Base-by-base conservation (phyloP, 92 coral and sea anemone species). In the Epizoanthus fatuus region DNA sequence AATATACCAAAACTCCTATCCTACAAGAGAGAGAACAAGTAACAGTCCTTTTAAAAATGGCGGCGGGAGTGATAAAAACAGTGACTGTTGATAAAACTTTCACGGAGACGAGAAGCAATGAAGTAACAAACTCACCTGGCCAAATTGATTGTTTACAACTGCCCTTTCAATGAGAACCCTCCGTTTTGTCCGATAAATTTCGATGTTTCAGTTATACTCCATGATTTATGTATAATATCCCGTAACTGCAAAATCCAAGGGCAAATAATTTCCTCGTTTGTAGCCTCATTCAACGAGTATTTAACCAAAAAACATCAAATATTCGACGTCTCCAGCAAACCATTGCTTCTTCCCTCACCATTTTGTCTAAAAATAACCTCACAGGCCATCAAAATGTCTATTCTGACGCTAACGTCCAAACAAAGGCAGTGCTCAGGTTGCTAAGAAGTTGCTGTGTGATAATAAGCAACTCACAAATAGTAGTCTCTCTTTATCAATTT, bases 391-490 rank as follows among this genome's bases (percentile, higher is more conserved):
- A 2, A 55, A 19, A 19, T 22, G 68, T 63, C 68, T 25, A 63
- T 63, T 63, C 68, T 63, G 68, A 63, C 68, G 40, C 68, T 20
- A 6, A 0, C 4, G 25, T 22, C 14, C 37, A 7, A 63, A 63
- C 40, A 63, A 63, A 16, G 68, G 68, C 68, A 10, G 16, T 13
- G 68, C 37, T 29, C 5, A 8, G 68, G 68, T 63, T 63, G 68
- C 68, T 63, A 63, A 25, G 40, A 63, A 0, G 69, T 63, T 63
- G 69, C 69, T 63, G n/a, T n/a, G n/a, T n/a, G n/a, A n/a, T n/a
- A n/a, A n/a, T 29, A 29, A 29, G 35, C 35, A 29, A 29, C 35
- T 29, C 35, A 29, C 35, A 29, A 29, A 29, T 29, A 29, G 35
- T 29, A 29, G 35, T 29, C 35, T 0, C 35, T 29, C 35, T 29